phyloP scores from a whole-genome alignment of 2,113 vertebrate species.

The Myxocyprinus asiaticus region DNA sequence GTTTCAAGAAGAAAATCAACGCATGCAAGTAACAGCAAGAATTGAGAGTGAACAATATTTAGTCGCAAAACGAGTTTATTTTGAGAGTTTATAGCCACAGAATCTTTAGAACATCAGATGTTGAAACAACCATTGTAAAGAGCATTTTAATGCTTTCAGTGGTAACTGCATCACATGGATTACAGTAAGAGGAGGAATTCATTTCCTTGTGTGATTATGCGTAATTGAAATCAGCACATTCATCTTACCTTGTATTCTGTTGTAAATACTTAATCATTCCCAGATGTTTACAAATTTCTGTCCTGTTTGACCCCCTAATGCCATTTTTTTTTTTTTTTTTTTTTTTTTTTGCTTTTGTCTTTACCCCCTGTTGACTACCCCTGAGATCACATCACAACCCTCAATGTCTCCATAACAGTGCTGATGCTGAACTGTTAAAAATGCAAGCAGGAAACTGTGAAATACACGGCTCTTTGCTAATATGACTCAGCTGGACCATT shows the following conservation, averaged over 20 bases:
- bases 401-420: neutral
- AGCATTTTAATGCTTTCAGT: neutral
- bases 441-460: conserved; percentile 6
- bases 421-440: neutral
- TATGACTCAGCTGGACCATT: neutral
- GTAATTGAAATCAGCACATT: neutral
- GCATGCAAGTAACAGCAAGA: neutral
- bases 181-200: neutral
- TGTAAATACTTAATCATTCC: neutral
- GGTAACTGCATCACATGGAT: neutral
- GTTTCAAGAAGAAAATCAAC: neutral
- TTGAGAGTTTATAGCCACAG: too few species aligned
- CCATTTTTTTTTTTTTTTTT: conserved; percentile 21
- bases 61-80: too few species aligned
- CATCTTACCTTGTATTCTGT: neutral
- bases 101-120: too few species aligned
- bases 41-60: neutral
- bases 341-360: conserved; percentile 16
- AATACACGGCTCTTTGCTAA: neutral
- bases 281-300: neutral
- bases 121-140: too few species aligned
- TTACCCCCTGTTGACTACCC: neutral
- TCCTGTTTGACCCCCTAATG: neutral
- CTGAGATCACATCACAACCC: neutral
- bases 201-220: neutral